A percentile compares a stretch with the other conserved stretches of the same genome.
phyloP scores from a whole-genome alignment of 2,888 invertebrate genomes.

The Plebejus argus region DNA sequence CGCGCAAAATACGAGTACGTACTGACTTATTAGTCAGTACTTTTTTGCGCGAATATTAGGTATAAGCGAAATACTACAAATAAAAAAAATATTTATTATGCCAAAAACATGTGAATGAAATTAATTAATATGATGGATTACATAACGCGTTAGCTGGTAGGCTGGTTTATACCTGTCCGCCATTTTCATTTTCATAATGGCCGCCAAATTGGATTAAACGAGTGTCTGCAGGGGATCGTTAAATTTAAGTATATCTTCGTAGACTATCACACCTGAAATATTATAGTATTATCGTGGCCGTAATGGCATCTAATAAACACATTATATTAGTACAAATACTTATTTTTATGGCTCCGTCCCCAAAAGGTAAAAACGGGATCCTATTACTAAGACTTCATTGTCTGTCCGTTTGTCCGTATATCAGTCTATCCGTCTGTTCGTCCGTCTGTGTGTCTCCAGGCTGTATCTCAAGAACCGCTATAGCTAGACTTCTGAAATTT shows the following conservation, averaged over 20 bases:
- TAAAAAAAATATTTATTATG: not conserved
- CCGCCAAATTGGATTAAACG: slow-evolving; percentile 44
- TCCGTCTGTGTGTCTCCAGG: too few species aligned
- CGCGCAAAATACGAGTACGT: too few species aligned
- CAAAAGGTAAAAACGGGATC: too few species aligned
- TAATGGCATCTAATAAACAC: not conserved
- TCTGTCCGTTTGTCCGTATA: too few species aligned
- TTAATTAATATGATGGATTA: slow-evolving; percentile 45
- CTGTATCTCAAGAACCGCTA: too few species aligned
- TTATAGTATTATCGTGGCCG: not conserved
- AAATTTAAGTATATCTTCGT: slow-evolving; percentile 39
- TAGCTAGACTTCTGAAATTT: too few species aligned
- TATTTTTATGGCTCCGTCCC: not conserved
- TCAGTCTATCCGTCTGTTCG: too few species aligned
- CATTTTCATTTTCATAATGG: slow-evolving; percentile 45
- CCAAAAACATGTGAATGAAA: slow-evolving; percentile 35
- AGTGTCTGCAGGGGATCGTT: slow-evolving; percentile 44
- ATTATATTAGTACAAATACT: too few species aligned
- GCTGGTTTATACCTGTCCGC: slow-evolving; percentile 39
- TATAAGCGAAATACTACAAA: too few species aligned
- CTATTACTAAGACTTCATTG: too few species aligned
- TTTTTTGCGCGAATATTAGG: too few species aligned
- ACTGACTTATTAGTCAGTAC: too few species aligned
- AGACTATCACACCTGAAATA: slow-evolving; percentile 26
- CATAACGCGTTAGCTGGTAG: slow-evolving; percentile 36